These are phyloP conservation scores for Ammospiza caudacuta DNA, from an alignment of 2,113 vertebrate species.

Conservation along the genomic window DNA sequence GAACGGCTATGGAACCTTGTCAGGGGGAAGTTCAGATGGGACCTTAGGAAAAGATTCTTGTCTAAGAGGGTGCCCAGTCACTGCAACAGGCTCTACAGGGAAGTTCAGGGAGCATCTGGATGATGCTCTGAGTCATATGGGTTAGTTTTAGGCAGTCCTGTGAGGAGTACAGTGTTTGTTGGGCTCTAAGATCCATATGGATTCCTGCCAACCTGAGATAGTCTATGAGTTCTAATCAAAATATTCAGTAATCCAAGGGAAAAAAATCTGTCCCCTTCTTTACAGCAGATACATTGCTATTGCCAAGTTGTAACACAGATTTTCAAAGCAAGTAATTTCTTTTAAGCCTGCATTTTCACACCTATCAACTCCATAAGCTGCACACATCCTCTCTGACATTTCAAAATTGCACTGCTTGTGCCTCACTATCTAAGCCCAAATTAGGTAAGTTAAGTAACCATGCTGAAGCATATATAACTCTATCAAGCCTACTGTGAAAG, in stretches of 20 bases:
- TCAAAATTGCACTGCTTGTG: neutral
- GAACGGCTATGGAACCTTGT: neutral
- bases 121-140: neutral
- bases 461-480: neutral
- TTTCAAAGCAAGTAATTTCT: neutral
- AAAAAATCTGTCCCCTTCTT: neutral
- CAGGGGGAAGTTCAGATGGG: neutral
- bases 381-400: neutral
- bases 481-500: neutral
- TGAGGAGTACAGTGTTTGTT: neutral
- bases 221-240: neutral
- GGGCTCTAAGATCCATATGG: neutral
- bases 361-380: conserved; percentile 15
- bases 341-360: conserved; percentile 39
- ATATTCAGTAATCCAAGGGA: neutral
- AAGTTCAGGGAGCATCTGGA: neutral
- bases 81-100: neutral
- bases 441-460: conserved; percentile 26
- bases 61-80: neutral
- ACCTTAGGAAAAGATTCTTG: neutral
- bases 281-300: neutral
- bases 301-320: neutral
- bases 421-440: neutral
- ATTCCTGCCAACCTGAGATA: neutral
- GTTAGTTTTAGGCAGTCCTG: neutral